phyloP scores from a whole-genome alignment of 2,888 invertebrate genomes.

The Caenorhabditis wallacei region DNA sequence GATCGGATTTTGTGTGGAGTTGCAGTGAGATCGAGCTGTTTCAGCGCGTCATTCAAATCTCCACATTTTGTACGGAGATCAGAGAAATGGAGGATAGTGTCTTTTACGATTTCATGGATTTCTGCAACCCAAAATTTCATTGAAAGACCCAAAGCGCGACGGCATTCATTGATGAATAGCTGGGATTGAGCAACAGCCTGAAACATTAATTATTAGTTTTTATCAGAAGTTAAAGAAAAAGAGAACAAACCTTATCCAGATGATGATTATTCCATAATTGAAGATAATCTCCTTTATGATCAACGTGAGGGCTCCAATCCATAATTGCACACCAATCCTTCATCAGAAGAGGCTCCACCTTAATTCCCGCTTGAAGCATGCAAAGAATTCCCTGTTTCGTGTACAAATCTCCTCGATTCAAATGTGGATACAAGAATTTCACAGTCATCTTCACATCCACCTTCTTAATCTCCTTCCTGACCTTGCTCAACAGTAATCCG shows the following conservation, averaged over 20 bases:
- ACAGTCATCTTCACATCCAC: conserved; percentile 83
- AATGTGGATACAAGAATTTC: conserved; percentile 83
- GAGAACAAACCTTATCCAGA: conserved; percentile 77
- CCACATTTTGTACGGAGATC: conserved; percentile 82
- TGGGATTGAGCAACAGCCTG: conserved; percentile 83
- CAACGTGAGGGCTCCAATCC: conserved; percentile 83
- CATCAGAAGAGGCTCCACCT: conserved; percentile 83
- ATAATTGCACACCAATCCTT: conserved; percentile 83
- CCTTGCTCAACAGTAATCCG: conserved; percentile 82
- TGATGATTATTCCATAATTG: conserved; percentile 83
- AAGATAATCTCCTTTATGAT: conserved; percentile 83
- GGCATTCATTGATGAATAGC: conserved; percentile 83
- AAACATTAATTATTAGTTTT: neutral
- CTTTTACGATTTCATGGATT: conserved; percentile 83
- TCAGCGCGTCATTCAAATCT: conserved; percentile 83
- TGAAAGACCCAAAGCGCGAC: conserved; percentile 82
- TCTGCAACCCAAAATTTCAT: conserved; percentile 84
- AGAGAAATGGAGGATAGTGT: conserved; percentile 83
- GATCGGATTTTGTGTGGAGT: conserved; percentile 83
- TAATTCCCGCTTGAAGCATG: conserved; percentile 82
- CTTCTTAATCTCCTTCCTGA: conserved; percentile 83
- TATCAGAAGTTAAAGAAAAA: neutral
- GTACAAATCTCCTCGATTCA: conserved; percentile 83
- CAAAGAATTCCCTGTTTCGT: conserved; percentile 83
- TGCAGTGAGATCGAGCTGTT: conserved; percentile 83